Evolutionary conservation across 2,888 invertebrate genomes (phyloP), one percentile per base, ranked within the genome.

Genomic region (Ormyrus rosae): DNA sequence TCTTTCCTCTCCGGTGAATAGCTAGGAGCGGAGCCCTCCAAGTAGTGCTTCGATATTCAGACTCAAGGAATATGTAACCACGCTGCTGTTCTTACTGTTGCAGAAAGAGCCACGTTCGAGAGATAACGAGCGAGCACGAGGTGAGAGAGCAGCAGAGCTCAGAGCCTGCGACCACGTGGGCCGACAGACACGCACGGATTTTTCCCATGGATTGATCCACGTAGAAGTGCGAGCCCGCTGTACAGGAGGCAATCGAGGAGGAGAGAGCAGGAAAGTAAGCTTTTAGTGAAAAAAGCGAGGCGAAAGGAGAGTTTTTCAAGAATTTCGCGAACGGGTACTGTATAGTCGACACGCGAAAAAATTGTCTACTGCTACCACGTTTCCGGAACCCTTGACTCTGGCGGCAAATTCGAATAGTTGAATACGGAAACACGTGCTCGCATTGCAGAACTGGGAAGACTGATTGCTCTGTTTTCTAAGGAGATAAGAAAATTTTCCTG

Each of bases 151-250:
- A 71, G 60, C 64, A 74, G 64, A 46, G 46, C 53, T 6, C 10
- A 19, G 58, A 19, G 45, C 34, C 79, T 58, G 55, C 83, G 83
- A 87, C 86, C 87, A 88, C 88, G 88, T 88, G 87, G 87, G 81
- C 84, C 85, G 85, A 83, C 34, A 34, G 53, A 63, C 65, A 58
- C 72, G 72, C 11, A 34, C 46, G 13, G 9, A 34, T 34, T 34
- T 34, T 4, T 34, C 34, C 34, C 4, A 34, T 34, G 34, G 34
- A 34, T 34, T 34, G 34, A 34, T 34, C 34, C 34, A 34, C 3
- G 3, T 34, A 34, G 34, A 4, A 34, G 34, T 34, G 34, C 34
- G 34, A 34, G 34, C 34, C 34, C 34, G 34, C 34, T 34, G 34
- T 34, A 34, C 34, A 34, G 8, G 46, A 70, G 65, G 13, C 19